A percentile compares a stretch with the other conserved stretches of the same genome.
phyloP scores from a whole-genome alignment of 2,888 invertebrate genomes.

The Aleiodes leptofemur region DNA sequence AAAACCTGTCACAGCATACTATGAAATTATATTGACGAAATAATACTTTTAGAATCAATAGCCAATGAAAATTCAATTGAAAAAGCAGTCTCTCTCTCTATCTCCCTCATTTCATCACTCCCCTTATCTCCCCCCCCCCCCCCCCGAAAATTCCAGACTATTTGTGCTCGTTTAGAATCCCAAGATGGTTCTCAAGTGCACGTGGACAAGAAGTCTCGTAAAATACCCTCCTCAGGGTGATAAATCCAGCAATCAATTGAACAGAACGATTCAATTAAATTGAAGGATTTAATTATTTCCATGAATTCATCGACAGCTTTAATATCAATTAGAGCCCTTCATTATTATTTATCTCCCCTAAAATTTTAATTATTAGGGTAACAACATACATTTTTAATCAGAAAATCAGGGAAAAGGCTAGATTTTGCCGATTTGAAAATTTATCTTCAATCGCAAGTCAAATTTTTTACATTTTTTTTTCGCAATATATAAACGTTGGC shows the following conservation, averaged over 20 bases:
- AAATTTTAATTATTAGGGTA: too few relatives aligned
- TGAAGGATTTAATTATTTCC: slow-evolving; percentile 21
- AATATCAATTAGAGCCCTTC: neutral
- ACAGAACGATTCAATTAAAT: slow-evolving; percentile 28
- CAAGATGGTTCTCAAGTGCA: slow-evolving; percentile 28
- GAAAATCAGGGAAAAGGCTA: too few relatives aligned
- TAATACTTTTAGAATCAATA: neutral
- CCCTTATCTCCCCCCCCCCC: neutral
- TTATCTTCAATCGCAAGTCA: too few relatives aligned
- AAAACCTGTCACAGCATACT: neutral
- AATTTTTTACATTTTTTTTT: too few relatives aligned
- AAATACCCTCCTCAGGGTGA: slow-evolving; percentile 28
- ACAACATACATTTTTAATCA: too few relatives aligned
- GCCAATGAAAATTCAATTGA: slow-evolving; percentile 41
- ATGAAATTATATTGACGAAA: neutral
- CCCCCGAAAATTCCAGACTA: slow-evolving; percentile 12
- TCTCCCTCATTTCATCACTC: neutral
- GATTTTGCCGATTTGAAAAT: too few relatives aligned
- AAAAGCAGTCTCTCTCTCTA: slow-evolving; percentile 32
- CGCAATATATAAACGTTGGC: too few relatives aligned
- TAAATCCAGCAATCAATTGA: slow-evolving; percentile 31
- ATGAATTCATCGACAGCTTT: neutral
- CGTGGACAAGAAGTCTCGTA: slow-evolving; percentile 26
- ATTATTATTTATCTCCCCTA: too few relatives aligned
- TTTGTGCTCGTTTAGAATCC: slow-evolving; percentile 37